Conservation (phyloP, 64 coral and sea anemone species). For the Trachythela sp. region DNA sequence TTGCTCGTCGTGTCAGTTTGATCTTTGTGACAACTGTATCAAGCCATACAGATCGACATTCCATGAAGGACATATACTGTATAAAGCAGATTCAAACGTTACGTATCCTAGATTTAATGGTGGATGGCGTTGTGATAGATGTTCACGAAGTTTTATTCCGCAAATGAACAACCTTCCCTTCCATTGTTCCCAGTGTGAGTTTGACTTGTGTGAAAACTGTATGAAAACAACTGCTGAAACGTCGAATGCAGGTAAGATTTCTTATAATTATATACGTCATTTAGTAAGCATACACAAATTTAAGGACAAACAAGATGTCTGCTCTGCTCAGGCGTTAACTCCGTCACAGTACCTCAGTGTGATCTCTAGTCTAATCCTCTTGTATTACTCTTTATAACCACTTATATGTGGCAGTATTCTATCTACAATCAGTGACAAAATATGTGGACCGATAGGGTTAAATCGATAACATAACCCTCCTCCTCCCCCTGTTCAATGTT, state of each 20-base stretch:
- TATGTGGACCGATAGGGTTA: too few relatives aligned
- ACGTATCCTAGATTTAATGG: not conserved
- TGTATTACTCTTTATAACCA: too few relatives aligned
- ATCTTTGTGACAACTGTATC: conserved; percentile 4
- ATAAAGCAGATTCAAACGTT: not conserved
- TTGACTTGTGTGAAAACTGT: conserved; percentile 13
- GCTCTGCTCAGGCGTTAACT: too few relatives aligned
- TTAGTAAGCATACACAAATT: too few relatives aligned
- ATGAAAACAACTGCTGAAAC: not conserved
- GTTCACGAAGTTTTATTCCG: not conserved
- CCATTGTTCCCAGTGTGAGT: not conserved
- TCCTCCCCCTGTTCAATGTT: too few relatives aligned
- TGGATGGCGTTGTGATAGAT: conserved; percentile 10
- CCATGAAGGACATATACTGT: not conserved
- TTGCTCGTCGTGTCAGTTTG: not conserved
- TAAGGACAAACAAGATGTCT: too few relatives aligned
- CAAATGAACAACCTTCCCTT: not conserved
- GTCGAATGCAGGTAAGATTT: not conserved
- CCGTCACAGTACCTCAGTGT: too few relatives aligned
- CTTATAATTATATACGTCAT: too few relatives aligned
- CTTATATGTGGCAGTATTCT: too few relatives aligned
- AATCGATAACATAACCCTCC: too few relatives aligned
- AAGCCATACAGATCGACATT: not conserved
- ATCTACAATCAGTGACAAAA: too few relatives aligned
- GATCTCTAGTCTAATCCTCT: too few relatives aligned